Evolutionary conservation across 2,113 vertebrate species (phyloP).

Genomic region (Talpa occidentalis): DNA sequence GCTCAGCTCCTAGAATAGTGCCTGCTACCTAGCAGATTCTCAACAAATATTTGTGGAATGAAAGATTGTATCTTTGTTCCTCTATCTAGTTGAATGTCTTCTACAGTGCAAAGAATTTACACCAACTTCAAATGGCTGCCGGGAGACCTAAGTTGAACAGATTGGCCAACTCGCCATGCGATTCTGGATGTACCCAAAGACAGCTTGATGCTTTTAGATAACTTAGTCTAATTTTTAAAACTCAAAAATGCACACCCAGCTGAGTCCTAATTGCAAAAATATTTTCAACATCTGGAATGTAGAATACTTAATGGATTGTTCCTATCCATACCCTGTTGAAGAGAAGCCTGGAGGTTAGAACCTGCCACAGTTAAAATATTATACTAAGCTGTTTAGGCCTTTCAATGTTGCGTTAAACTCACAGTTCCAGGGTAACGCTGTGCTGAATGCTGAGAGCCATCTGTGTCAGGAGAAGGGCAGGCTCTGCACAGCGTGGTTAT

Average conservation of each 20-base stretch:
- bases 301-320: constrained; percentile 63
- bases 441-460: constrained; percentile 41
- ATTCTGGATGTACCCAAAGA: constrained; percentile 45
- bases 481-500: constrained; percentile 26
- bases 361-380: constrained; percentile 70
- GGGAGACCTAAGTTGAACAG: constrained; percentile 21
- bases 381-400: constrained; percentile 52
- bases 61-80: not conserved
- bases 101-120: constrained; percentile 22
- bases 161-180: constrained; percentile 1
- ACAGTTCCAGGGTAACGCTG: not conserved
- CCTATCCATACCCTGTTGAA: constrained; percentile 53
- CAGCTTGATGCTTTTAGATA: constrained; percentile 42
- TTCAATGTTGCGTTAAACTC: constrained; percentile 48
- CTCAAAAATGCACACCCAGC: constrained; percentile 57
- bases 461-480: not conserved
- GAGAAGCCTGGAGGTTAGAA: constrained; percentile 71
- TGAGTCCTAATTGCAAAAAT: constrained; percentile 61
- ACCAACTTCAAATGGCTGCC: not conserved
- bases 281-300: constrained; percentile 71
- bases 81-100: not conserved
- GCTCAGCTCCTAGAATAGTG: not conserved
- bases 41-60: not conserved
- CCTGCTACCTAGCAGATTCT: not conserved
- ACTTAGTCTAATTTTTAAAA: constrained; percentile 61